These are phyloP conservation scores for Eudemis profundana DNA, from an alignment of 2,888 invertebrate genomes.

Conservation along the genomic window DNA sequence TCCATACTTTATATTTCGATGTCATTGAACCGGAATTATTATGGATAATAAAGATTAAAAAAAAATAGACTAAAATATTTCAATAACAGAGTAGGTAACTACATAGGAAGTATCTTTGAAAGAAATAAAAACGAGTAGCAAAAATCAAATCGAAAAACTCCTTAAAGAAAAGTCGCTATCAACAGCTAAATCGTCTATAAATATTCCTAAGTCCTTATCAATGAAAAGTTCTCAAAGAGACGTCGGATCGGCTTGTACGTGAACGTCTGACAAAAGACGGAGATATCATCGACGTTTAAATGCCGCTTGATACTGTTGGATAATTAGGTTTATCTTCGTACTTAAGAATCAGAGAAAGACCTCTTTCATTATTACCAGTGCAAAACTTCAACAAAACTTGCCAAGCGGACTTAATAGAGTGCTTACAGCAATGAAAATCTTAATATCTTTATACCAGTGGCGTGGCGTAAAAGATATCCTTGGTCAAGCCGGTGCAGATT, in stretches of 20 bases:
- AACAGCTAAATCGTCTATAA: slow-evolving; percentile 23
- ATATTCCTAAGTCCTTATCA: slow-evolving; percentile 40
- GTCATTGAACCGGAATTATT: too few species aligned
- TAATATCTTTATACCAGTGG: too few species aligned
- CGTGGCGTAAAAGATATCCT: too few species aligned
- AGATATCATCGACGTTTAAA: slow-evolving; percentile 17
- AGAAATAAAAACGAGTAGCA: slow-evolving; percentile 18
- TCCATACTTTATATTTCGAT: too few species aligned
- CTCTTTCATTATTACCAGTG: not conserved
- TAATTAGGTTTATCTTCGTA: slow-evolving; percentile 29
- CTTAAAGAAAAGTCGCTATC: slow-evolving; percentile 23
- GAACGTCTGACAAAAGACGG: slow-evolving; percentile 21
- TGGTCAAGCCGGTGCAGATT: too few species aligned
- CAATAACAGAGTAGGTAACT: not conserved
- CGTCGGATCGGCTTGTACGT: slow-evolving; percentile 27
- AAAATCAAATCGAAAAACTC: slow-evolving; percentile 21
- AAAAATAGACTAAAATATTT: not conserved
- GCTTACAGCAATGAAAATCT: too few species aligned
- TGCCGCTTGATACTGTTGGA: slow-evolving; percentile 4
- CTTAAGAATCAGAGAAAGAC: not conserved
- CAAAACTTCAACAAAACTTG: too few species aligned
- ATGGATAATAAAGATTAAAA: not conserved
- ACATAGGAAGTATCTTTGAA: slow-evolving; percentile 7
- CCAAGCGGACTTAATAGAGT: too few species aligned
- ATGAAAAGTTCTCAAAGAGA: slow-evolving; percentile 37